These are phyloP conservation scores for Crypturellus tataupa DNA, from an alignment of 2,797 vertebrate species.

Conservation along the genomic window DNA sequence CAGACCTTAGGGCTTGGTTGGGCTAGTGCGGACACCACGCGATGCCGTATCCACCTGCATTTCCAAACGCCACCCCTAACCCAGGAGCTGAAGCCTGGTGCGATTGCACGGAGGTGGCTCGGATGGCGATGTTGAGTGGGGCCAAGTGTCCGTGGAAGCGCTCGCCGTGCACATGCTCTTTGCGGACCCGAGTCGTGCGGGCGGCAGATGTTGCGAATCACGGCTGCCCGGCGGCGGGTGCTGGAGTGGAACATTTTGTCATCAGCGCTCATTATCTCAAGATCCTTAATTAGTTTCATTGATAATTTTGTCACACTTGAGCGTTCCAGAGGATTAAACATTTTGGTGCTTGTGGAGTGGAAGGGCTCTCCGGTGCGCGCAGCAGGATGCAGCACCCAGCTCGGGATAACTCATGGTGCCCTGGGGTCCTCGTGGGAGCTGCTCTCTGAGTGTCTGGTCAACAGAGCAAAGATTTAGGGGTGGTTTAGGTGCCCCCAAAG, in stretches of 20 bases:
- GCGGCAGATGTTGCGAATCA: conserved; percentile 53
- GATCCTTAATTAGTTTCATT: conserved; percentile 75
- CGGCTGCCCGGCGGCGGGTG: conserved; percentile 54
- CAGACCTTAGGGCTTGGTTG: not conserved
- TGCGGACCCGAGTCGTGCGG: conserved; percentile 29
- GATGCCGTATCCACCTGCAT: accelerated
- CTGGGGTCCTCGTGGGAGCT: accelerated
- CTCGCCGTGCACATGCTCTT: not conserved
- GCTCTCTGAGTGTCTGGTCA: not conserved
- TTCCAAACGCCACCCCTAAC: not conserved
- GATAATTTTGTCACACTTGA: conserved; percentile 71
- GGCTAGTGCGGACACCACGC: not conserved
- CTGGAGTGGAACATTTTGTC: conserved; percentile 69
- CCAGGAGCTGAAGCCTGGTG: not conserved
- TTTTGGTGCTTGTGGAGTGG: conserved; percentile 44
- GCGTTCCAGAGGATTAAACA: conserved; percentile 68
- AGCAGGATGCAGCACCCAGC: not conserved
- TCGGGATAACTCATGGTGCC: not conserved
- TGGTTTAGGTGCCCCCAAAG: not conserved
- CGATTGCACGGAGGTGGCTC: not conserved
- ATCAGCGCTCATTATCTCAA: conserved; percentile 70
- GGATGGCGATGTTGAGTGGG: not conserved
- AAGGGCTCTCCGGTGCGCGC: not conserved
- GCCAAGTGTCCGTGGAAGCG: not conserved
- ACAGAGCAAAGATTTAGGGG: not conserved